Evolutionary conservation across 1,140 invertebrate genomes (phyloP).

Genomic region (Mesaphorura yosii): DNA sequence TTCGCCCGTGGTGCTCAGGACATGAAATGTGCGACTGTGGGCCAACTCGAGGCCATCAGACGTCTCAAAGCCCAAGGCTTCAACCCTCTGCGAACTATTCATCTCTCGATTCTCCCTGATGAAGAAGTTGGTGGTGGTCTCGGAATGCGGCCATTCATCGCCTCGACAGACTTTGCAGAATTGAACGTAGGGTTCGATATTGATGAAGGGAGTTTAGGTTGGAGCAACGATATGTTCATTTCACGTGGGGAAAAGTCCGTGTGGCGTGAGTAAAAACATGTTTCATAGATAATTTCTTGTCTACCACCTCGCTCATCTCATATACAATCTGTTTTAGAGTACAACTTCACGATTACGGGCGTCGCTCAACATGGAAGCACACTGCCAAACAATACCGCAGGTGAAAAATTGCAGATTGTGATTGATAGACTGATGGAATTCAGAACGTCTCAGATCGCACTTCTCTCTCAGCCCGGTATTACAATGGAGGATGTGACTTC

Average conservation of each 20-base stretch:
- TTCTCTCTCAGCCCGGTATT: slow-evolving; percentile 50
- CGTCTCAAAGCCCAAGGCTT: slow-evolving; percentile 48
- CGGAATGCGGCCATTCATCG: slow-evolving; percentile 72
- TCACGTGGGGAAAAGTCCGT: slow-evolving; percentile 63
- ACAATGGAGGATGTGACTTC: slow-evolving; percentile 73
- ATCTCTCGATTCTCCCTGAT: slow-evolving; percentile 70
- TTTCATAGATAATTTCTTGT: background rate
- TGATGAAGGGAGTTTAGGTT: slow-evolving; percentile 70
- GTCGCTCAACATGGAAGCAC: slow-evolving; percentile 77
- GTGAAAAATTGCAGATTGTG: slow-evolving; percentile 64
- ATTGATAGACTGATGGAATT: slow-evolving; percentile 64
- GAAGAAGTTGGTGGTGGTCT: slow-evolving; percentile 78
- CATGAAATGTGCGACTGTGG: slow-evolving; percentile 71
- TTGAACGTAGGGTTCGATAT: slow-evolving; percentile 80
- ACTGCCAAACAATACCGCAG: slow-evolving; percentile 64
- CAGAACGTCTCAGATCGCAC: slow-evolving; percentile 49
- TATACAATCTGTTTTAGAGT: slow-evolving; percentile 36
- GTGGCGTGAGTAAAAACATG: slow-evolving; percentile 46
- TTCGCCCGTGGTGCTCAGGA: slow-evolving; percentile 64
- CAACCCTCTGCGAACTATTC: slow-evolving; percentile 51
- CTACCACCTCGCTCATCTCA: background rate
- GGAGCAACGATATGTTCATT: slow-evolving; percentile 50
- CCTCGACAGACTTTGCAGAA: slow-evolving; percentile 59
- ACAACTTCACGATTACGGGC: slow-evolving; percentile 44
- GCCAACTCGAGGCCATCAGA: slow-evolving; percentile 66